Evolutionary conservation across 2,888 invertebrate genomes (phyloP).

Genomic region (Leptura quadrifasciata): DNA sequence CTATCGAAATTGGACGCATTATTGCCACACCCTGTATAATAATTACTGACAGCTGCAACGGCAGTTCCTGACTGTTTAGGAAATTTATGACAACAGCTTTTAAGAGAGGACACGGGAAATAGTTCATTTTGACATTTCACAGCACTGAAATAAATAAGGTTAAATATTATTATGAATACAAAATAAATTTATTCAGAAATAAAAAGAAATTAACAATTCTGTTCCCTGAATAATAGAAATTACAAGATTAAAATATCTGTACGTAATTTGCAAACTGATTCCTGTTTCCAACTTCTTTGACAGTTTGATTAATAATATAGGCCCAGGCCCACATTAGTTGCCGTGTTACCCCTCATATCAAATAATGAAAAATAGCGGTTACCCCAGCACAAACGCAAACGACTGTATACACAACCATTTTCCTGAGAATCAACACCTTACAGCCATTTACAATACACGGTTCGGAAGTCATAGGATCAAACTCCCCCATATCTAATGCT

Average conservation of each 20-base stretch:
- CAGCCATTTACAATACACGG: conserved; percentile 45
- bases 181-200: too few relatives aligned
- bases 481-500: conserved; percentile 31
- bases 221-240: background rate
- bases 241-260: conserved; percentile 2
- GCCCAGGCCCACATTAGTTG: conserved; percentile 2
- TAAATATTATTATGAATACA: too few relatives aligned
- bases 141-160: too few relatives aligned
- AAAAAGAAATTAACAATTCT: too few relatives aligned
- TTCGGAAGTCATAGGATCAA: conserved; percentile 43
- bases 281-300: conserved; percentile 20
- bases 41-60: too few relatives aligned
- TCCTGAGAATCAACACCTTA: conserved; percentile 44
- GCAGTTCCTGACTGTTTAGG: too few relatives aligned
- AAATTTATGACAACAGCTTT: too few relatives aligned
- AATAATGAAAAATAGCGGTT: conserved; percentile 40
- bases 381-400: conserved; percentile 43
- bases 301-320: conserved; percentile 32
- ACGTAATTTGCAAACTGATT: conserved; percentile 21
- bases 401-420: conserved; percentile 42
- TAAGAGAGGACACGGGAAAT: too few relatives aligned
- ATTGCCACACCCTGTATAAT: too few relatives aligned
- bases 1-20: too few relatives aligned
- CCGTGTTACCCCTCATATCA: conserved; percentile 12
- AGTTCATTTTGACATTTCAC: too few relatives aligned